These are phyloP conservation scores for Papilio xuthus DNA, from an alignment of 1,140 invertebrate genomes.

Conservation along the genomic window DNA sequence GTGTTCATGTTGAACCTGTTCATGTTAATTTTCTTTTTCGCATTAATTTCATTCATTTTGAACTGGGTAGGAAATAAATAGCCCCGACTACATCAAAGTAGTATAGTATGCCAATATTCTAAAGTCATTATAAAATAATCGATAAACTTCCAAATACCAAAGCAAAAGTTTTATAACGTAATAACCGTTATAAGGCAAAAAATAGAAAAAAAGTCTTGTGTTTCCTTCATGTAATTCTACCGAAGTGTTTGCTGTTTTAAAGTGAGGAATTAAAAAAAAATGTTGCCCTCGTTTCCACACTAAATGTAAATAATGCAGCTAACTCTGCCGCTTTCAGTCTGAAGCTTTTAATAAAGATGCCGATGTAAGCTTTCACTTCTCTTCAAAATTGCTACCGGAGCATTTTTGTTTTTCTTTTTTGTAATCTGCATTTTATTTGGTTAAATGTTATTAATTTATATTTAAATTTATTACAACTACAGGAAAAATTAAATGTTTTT, in stretches of 20 bases:
- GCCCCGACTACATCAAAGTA: not conserved
- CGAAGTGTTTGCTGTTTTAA: not conserved
- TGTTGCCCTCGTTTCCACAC: constrained; percentile 1
- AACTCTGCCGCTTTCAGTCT: not conserved
- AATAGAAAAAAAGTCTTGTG: not conserved
- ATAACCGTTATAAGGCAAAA: not conserved
- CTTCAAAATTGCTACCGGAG: not conserved
- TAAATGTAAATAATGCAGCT: constrained; percentile 24
- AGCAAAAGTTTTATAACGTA: not conserved
- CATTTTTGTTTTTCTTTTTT: not conserved
- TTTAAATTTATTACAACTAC: not conserved
- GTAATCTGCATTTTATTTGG: no score
- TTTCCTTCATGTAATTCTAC: not conserved
- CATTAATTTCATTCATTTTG: no score
- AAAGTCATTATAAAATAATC: no score
- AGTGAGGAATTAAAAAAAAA: not conserved
- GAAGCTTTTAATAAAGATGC: constrained; percentile 29
- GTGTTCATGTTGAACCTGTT: no score
- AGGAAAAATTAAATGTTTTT: no score
- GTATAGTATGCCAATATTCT: not conserved
- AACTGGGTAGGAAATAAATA: not conserved
- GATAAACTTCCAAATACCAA: not conserved
- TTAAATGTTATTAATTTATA: no score
- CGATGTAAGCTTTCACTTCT: constrained; percentile 8
- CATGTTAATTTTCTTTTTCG: no score